Conservation (phyloP, 35 echinoderm and acorn worm species). For the Ophiothrix spiculata region DNA sequence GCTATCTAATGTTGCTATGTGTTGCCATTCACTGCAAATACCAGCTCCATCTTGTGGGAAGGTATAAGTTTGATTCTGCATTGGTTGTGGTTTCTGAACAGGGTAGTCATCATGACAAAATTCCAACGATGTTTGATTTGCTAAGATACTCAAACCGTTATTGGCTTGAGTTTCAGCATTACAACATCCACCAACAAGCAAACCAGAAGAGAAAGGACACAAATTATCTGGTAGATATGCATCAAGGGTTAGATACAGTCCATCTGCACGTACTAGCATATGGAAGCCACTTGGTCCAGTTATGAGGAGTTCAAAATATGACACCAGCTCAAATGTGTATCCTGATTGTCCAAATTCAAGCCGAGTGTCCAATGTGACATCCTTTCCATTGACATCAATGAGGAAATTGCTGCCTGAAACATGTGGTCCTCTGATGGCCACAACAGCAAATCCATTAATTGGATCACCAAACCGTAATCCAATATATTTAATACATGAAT, state of each 20-base stretch:
- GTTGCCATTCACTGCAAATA: neutral
- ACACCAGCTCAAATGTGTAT: slow-evolving; percentile 60
- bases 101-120: slow-evolving; percentile 4
- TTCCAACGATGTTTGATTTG: neutral
- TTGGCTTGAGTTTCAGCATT: slow-evolving; percentile 10
- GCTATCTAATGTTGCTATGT: slow-evolving; percentile 7
- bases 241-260: slow-evolving; percentile 57
- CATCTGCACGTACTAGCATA: slow-evolving; percentile 57
- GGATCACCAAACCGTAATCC: slow-evolving; percentile 68
- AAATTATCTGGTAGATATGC: slow-evolving; percentile 43
- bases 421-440: slow-evolving; percentile 45
- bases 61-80: neutral
- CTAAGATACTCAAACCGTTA: neutral
- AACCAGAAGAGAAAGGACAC: slow-evolving; percentile 56
- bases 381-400: slow-evolving; percentile 48
- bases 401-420: slow-evolving; percentile 15
- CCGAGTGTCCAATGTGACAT: slow-evolving; percentile 16
- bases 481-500: slow-evolving; percentile 75
- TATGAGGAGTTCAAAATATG: slow-evolving; percentile 63
- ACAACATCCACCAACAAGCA: slow-evolving; percentile 77
- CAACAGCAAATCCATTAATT: slow-evolving; percentile 36
- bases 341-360: slow-evolving; percentile 67
- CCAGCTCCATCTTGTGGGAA: slow-evolving; percentile 24
- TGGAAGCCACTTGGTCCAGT: slow-evolving; percentile 59
- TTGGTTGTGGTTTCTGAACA: slow-evolving; percentile 45